A percentile compares a stretch with the other conserved stretches of the same genome.
These are phyloP conservation scores for Luperina testacea DNA, from an alignment of 2,888 invertebrate genomes.

Conservation along the genomic window DNA sequence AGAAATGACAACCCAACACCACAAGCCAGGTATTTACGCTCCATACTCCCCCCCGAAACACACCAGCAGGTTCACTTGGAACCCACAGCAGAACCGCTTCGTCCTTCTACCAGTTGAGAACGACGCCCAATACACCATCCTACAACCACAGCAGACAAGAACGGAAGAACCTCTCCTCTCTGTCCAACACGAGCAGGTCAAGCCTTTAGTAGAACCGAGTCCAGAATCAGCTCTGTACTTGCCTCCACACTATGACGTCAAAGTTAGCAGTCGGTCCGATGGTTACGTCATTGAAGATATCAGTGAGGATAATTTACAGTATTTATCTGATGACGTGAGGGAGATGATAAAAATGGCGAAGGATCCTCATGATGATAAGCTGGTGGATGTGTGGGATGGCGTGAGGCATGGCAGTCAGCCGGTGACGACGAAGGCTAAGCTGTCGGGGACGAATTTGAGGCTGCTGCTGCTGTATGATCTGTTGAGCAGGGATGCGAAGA, in stretches of 20 bases:
- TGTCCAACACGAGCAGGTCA: conserved; percentile 80
- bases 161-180: conserved; percentile 80
- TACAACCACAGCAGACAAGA: conserved; percentile 78
- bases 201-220: conserved; percentile 82
- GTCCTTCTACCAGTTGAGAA: conserved; percentile 82
- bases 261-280: conserved; percentile 79
- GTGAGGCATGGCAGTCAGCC: conserved; percentile 77
- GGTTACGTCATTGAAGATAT: conserved; percentile 76
- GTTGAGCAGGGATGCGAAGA: conserved; percentile 92
- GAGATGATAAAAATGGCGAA: conserved; percentile 85
- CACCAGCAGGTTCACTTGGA: conserved; percentile 72
- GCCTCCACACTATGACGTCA: conserved; percentile 80
- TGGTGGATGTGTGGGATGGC: conserved; percentile 83
- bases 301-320: conserved; percentile 85
- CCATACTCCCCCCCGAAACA: conserved; percentile 87
- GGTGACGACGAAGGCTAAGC: conserved; percentile 86
- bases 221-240: conserved; percentile 76
- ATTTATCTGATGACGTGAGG: conserved; percentile 82
- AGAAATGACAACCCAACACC: conserved; percentile 82
- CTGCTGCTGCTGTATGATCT: conserved; percentile 91
- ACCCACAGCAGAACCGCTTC: conserved; percentile 74
- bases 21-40: conserved; percentile 89
- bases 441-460: conserved; percentile 90
- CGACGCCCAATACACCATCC: conserved; percentile 81
- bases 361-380: conserved; percentile 79